Percentiles rank a stretch among this genome's conserved stretches.
Conservation (phyloP, 2,888 invertebrate genomes). For the Siphlonurus alternatus region DNA sequence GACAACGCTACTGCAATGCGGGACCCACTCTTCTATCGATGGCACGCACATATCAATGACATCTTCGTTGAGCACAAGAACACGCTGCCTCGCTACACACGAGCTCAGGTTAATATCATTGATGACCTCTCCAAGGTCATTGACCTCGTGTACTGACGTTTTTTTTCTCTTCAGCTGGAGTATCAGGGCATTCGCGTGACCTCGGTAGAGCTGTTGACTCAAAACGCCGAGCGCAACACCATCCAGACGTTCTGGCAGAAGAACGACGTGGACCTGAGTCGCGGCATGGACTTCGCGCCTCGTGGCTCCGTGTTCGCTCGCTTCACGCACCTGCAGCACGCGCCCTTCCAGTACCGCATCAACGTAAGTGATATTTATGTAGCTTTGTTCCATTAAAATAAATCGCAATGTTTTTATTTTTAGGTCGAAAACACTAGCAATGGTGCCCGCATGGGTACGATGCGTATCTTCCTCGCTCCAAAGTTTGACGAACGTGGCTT, state of each 20-base stretch:
- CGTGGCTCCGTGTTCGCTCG: constrained; percentile 53
- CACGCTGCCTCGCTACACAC: constrained; percentile 45
- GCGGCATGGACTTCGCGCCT: constrained; percentile 71
- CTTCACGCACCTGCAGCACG: constrained; percentile 64
- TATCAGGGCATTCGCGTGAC: constrained; percentile 44
- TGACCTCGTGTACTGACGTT: too few species aligned
- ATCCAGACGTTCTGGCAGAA: too few species aligned
- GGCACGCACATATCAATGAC: constrained; percentile 65
- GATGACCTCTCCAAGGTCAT: not conserved
- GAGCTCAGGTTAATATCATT: constrained; percentile 30
- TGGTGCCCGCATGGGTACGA: constrained; percentile 38
- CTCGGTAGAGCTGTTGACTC: constrained; percentile 33
- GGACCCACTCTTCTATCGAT: constrained; percentile 72
- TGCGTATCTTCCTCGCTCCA: constrained; percentile 53
- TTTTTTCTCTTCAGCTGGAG: constrained; percentile 32
- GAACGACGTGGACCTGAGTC: too few species aligned
- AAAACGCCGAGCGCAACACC: constrained; percentile 26
- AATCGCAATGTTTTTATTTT: not conserved
- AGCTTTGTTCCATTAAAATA: too few species aligned
- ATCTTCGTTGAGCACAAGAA: constrained; percentile 59
- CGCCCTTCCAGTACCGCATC: too few species aligned
- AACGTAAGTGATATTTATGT: constrained; percentile 37
- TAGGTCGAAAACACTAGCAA: constrained; percentile 22
- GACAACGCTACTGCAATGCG: constrained; percentile 74
- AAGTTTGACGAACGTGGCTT: constrained; percentile 45